Conservation (phyloP, 2,113 vertebrate genomes). For the Phrynocephalus versicolor region DNA sequence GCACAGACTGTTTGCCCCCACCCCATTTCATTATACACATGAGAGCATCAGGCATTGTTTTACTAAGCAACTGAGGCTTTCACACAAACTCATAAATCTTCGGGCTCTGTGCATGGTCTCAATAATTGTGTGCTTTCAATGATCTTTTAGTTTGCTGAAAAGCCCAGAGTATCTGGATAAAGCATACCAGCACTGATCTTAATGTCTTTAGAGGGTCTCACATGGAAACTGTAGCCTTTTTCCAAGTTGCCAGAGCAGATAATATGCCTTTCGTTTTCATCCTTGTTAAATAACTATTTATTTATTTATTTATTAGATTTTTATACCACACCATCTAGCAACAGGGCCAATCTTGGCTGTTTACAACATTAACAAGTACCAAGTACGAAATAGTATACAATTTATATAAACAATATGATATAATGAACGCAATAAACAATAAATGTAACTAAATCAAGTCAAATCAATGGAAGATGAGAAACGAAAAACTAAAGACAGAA, state of each 20-base stretch:
- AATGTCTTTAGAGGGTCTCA: not conserved
- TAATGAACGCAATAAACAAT: too few species aligned
- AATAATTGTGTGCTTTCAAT: slow-evolving; percentile 27
- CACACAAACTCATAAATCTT: slow-evolving; percentile 5
- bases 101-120: not conserved
- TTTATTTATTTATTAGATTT: too few species aligned
- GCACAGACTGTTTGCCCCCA: slow-evolving; percentile 27
- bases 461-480: too few species aligned
- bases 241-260: not conserved
- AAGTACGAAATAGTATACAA: too few species aligned
- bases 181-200: not conserved
- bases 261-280: not conserved
- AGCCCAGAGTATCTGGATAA: not conserved
- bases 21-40: slow-evolving; percentile 5
- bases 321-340: too few species aligned
- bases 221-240: not conserved
- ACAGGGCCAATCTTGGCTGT: too few species aligned
- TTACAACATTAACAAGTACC: too few species aligned
- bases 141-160: not conserved
- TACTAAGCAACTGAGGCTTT: not conserved
- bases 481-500: too few species aligned
- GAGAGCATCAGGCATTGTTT: slow-evolving; percentile 4
- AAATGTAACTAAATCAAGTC: too few species aligned
- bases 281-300: not conserved
- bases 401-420: too few species aligned